phyloP scores from a whole-genome alignment of 2,888 invertebrate species.

The Melipona beecheii region DNA sequence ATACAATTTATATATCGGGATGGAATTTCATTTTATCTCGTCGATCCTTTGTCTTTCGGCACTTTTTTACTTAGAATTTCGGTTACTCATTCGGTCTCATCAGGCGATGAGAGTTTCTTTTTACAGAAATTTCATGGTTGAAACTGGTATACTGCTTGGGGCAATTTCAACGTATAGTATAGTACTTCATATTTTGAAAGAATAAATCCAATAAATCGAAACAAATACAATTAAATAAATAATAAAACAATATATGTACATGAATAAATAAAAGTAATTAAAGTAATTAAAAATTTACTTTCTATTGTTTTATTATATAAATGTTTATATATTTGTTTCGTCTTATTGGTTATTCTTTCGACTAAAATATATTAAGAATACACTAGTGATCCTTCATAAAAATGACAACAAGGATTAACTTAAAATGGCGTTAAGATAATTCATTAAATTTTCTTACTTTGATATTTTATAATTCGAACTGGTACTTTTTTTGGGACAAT shows the following conservation, averaged over 20 bases:
- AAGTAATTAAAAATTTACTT: too few relatives aligned
- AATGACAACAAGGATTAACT: neutral
- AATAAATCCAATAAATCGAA: fast-evolving
- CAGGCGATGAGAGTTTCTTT: neutral
- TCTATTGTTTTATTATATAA: too few relatives aligned
- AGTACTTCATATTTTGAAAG: neutral
- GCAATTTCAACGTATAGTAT: neutral
- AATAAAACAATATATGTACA: neutral
- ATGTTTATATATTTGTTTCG: too few relatives aligned
- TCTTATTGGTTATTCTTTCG: too few relatives aligned
- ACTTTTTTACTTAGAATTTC: conserved; percentile 7
- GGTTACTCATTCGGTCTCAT: too few relatives aligned
- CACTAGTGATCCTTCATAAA: neutral
- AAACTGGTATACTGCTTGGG: neutral
- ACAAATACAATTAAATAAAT: neutral
- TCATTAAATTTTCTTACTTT: neutral
- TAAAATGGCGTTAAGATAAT: neutral
- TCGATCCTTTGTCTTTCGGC: neutral
- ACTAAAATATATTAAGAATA: neutral
- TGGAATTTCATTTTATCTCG: neutral
- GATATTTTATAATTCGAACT: too few relatives aligned
- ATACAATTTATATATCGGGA: conserved; percentile 8
- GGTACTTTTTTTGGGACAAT: too few relatives aligned
- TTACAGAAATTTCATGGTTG: neutral
- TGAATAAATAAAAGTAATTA: too few relatives aligned